phyloP scores from a whole-genome alignment of 2,797 vertebrate genomes.

The Gephyroberyx darwinii region DNA sequence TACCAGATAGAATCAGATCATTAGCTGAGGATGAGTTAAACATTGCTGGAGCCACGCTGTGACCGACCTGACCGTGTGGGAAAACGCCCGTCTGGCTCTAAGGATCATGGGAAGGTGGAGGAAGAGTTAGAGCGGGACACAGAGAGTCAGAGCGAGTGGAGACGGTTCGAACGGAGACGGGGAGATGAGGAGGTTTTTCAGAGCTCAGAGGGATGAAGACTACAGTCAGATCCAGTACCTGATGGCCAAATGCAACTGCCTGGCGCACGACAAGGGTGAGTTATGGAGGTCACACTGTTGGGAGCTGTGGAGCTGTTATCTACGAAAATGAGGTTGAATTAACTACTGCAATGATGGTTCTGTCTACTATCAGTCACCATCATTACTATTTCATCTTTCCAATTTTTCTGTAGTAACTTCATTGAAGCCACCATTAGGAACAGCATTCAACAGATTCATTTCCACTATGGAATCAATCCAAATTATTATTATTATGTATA shows the following conservation, averaged over 20 bases:
- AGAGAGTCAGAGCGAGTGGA: not conserved
- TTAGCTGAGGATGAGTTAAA: constrained; percentile 6
- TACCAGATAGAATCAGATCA: not conserved
- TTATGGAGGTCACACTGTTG: not conserved
- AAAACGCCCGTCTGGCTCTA: constrained; percentile 18
- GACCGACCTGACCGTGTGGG: constrained; percentile 29
- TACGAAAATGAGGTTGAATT: not conserved
- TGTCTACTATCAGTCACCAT: not conserved
- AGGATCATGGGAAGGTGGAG: constrained; percentile 44
- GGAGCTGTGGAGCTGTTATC: constrained; percentile 4
- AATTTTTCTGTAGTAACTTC: no score
- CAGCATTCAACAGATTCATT: no score
- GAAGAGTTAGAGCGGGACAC: constrained; percentile 5
- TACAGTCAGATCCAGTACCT: constrained; percentile 83
- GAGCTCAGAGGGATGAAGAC: constrained; percentile 75
- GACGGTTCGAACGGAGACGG: constrained; percentile 9
- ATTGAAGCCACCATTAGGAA: no score
- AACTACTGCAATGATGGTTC: not conserved
- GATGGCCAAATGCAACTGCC: constrained; percentile 80
- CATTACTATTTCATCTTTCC: not conserved
- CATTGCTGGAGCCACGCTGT: constrained; percentile 9
- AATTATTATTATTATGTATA: no score
- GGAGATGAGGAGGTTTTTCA: constrained; percentile 82
- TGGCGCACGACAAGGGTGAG: constrained; percentile 82
- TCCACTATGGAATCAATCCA: no score